These are phyloP conservation scores for Synanthedon formicaeformis DNA, from an alignment of 2,888 invertebrate species.

Conservation along the genomic window DNA sequence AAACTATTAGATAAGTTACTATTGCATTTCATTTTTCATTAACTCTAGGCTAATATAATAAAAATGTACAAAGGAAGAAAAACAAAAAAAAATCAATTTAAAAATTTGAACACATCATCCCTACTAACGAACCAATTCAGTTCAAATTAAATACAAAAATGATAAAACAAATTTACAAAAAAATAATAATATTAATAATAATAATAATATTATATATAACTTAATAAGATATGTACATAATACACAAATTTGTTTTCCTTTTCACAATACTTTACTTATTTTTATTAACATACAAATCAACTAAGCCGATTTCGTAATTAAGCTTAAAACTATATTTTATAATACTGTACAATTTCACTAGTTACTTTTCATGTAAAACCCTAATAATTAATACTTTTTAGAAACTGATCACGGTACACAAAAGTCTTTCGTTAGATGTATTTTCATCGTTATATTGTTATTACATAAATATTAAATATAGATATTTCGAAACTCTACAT, in stretches of 20 bases:
- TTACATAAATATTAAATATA: too few species aligned
- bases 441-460: too few species aligned
- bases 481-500: too few species aligned
- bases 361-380: conserved; percentile 53
- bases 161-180: conserved; percentile 48
- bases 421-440: conserved; percentile 27
- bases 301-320: conserved; percentile 48
- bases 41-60: conserved; percentile 52
- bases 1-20: conserved; percentile 67
- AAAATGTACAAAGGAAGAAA: conserved; percentile 28
- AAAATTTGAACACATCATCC: conserved; percentile 61
- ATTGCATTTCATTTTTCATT: conserved; percentile 64
- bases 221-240: conserved; percentile 64
- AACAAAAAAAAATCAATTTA: conserved; percentile 38
- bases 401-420: conserved; percentile 52
- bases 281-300: conserved; percentile 36
- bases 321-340: conserved; percentile 49
- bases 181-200: conserved; percentile 26
- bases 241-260: conserved; percentile 51
- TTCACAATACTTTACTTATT: conserved; percentile 28
- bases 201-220: conserved; percentile 27
- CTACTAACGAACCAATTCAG: conserved; percentile 38
- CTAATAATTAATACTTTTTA: conserved; percentile 56
- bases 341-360: conserved; percentile 72
- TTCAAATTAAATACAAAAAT: conserved; percentile 25